These are phyloP conservation scores for Atlantisia rogersi DNA, from an alignment of 2,113 vertebrate species.

Conservation along the genomic window DNA sequence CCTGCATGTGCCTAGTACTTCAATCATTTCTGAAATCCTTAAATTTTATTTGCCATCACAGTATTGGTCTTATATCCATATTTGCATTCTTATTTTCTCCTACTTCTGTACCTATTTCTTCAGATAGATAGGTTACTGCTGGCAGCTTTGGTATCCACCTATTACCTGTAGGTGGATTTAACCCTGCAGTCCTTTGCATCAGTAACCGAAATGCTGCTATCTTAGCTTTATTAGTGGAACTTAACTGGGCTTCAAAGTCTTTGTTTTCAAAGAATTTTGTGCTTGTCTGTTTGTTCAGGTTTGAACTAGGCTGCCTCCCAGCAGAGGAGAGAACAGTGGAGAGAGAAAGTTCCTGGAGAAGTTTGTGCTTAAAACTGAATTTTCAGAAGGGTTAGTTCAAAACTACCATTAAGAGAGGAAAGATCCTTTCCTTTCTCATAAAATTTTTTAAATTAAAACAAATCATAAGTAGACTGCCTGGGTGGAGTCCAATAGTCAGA, in stretches of 20 bases:
- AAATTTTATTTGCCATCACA: neutral
- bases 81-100: neutral
- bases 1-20: neutral
- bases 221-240: neutral
- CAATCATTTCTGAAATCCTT: neutral
- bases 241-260: neutral
- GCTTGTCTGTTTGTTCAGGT: neutral
- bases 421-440: neutral
- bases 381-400: neutral
- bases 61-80: rapidly evolving
- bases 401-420: neutral
- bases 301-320: neutral
- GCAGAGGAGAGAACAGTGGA: neutral
- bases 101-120: neutral
- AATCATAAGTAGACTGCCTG: neutral
- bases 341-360: neutral
- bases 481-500: neutral
- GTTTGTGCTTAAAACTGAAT: neutral
- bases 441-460: neutral
- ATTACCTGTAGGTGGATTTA: neutral
- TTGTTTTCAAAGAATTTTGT: neutral
- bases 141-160: neutral
- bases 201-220: neutral
- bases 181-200: neutral
- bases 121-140: neutral